phyloP scores from a whole-genome alignment of 2,888 invertebrate species.

The Lepidocyrtinus sp. region DNA sequence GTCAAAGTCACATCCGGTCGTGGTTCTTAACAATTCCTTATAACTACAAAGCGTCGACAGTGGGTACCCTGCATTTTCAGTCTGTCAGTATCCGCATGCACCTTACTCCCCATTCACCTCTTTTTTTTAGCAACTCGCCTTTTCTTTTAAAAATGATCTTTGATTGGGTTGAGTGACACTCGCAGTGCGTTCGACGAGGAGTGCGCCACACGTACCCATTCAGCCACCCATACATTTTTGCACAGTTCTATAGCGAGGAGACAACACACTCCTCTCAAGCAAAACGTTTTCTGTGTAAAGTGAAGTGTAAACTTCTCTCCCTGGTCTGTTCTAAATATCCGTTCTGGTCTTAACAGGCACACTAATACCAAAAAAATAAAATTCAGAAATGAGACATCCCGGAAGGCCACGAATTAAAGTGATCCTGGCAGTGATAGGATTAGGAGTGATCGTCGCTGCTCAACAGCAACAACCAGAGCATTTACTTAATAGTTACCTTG shows the following conservation, averaged over 20 bases:
- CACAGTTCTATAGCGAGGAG: not conserved
- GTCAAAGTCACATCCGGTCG: slow-evolving; percentile 50
- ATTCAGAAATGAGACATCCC: not conserved
- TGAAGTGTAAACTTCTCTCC: not conserved
- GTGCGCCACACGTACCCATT: not conserved
- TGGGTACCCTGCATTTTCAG: slow-evolving; percentile 40
- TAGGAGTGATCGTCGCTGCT: not conserved
- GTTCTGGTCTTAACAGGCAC: not conserved
- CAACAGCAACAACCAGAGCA: not conserved
- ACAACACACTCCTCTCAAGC: too few species aligned
- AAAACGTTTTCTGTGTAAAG: not conserved
- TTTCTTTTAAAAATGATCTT: not conserved
- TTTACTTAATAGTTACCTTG: not conserved
- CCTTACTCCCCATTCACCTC: not conserved
- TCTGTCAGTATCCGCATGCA: slow-evolving; percentile 7
- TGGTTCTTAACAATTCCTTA: slow-evolving; percentile 50
- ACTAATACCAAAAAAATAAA: too few species aligned
- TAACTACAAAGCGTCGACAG: slow-evolving; percentile 46
- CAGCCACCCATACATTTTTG: not conserved
- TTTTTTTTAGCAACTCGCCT: not conserved
- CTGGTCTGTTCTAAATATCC: not conserved
- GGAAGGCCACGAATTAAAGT: not conserved
- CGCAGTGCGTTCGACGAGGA: not conserved
- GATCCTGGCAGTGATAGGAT: not conserved
- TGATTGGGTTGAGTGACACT: not conserved